Evolutionary conservation across 1,140 invertebrate species (phyloP).

Genomic region (Harlomillsia oculata): DNA sequence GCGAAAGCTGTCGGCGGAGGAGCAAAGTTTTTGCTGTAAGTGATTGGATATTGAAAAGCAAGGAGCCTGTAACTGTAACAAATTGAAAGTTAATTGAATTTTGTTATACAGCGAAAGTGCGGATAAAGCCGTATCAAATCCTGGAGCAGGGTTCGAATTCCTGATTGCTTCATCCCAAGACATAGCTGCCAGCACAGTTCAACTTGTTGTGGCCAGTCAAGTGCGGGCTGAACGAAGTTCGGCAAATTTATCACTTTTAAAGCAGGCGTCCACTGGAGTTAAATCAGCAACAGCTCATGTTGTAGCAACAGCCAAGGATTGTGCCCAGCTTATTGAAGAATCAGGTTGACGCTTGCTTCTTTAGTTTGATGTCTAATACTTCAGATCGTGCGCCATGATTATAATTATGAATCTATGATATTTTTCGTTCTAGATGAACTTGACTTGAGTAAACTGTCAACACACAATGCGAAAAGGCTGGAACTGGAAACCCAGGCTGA

Average conservation of each 20-base stretch:
- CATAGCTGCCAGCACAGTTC: slow-evolving; percentile 92
- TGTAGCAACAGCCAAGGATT: slow-evolving; percentile 83
- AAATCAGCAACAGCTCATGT: slow-evolving; percentile 81
- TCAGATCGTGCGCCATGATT: neutral
- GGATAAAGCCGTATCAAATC: slow-evolving; percentile 76
- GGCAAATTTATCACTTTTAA: slow-evolving; percentile 62
- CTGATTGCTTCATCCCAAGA: slow-evolving; percentile 93
- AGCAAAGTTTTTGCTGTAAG: slow-evolving; percentile 85
- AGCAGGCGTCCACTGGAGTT: slow-evolving; percentile 74
- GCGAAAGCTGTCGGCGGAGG: slow-evolving; percentile 94
- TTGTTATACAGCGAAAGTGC: slow-evolving; percentile 63
- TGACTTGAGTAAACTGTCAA: slow-evolving; percentile 75
- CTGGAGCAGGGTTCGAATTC: slow-evolving; percentile 78
- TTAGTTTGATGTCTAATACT: neutral
- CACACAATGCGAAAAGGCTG: slow-evolving; percentile 86
- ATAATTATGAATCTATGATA: neutral
- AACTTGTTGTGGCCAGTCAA: slow-evolving; percentile 88
- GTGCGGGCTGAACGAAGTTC: slow-evolving; percentile 80
- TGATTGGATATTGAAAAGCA: slow-evolving; percentile 34
- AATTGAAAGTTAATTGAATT: neutral
- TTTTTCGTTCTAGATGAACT: slow-evolving; percentile 56
- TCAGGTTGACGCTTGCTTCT: slow-evolving; percentile 47
- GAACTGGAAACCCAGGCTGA: slow-evolving; percentile 93
- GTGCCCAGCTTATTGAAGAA: slow-evolving; percentile 75
- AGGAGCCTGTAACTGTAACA: slow-evolving; percentile 1